phyloP scores from a whole-genome alignment of 1,140 invertebrate genomes.

The Drosophila fuyamai region DNA sequence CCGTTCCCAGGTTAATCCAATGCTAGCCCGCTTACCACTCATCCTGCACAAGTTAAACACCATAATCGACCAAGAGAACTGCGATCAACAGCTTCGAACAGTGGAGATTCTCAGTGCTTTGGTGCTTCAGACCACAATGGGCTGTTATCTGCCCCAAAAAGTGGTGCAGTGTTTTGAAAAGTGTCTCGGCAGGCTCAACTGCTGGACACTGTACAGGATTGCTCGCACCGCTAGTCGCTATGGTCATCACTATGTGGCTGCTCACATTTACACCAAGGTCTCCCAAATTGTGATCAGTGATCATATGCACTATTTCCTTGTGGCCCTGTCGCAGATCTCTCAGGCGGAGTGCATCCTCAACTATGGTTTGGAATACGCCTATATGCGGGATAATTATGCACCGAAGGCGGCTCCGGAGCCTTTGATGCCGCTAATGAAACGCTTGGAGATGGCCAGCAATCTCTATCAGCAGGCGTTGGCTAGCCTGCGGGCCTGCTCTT shows the following conservation, averaged over 20 bases:
- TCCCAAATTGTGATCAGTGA: slow-evolving; percentile 93
- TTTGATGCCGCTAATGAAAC: slow-evolving; percentile 85
- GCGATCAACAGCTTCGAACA: slow-evolving; percentile 58
- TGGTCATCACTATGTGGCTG: slow-evolving; percentile 91
- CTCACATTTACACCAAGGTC: slow-evolving; percentile 88
- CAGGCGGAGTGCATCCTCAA: slow-evolving; percentile 87
- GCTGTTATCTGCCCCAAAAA: slow-evolving; percentile 85
- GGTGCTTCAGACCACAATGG: slow-evolving; percentile 92
- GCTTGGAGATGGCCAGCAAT: slow-evolving; percentile 87
- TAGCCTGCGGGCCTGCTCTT: slow-evolving; percentile 88
- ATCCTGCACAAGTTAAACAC: slow-evolving; percentile 78
- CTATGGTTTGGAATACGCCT: slow-evolving; percentile 78
- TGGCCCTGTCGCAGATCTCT: slow-evolving; percentile 90
- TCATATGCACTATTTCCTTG: slow-evolving; percentile 95
- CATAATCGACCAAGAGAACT: slow-evolving; percentile 54
- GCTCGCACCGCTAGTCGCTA: slow-evolving; percentile 93
- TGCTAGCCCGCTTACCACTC: slow-evolving; percentile 65
- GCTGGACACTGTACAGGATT: slow-evolving; percentile 95
- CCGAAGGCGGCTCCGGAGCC: slow-evolving; percentile 40
- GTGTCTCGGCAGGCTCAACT: slow-evolving; percentile 87
- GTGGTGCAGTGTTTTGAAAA: slow-evolving; percentile 87
- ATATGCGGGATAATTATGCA: slow-evolving; percentile 73
- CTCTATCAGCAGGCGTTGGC: slow-evolving; percentile 89
- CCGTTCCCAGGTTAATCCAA: slow-evolving; percentile 63
- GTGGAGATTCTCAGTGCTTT: slow-evolving; percentile 79